These are phyloP conservation scores for Maccullochella peelii DNA, from an alignment of 2,113 vertebrate species.

Conservation along the genomic window DNA sequence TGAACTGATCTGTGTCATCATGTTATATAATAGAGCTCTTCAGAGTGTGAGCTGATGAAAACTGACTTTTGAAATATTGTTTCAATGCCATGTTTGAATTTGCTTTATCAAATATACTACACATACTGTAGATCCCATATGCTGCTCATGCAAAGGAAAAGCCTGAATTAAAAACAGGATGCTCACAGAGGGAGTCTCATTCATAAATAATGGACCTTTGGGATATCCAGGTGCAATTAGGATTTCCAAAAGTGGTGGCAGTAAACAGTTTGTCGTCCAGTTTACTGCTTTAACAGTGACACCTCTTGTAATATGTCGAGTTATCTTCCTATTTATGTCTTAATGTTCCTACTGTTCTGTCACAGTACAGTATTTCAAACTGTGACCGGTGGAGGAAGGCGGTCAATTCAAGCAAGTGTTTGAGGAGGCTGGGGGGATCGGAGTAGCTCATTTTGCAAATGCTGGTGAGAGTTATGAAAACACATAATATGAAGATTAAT, in stretches of 20 bases:
- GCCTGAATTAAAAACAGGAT: slow-evolving; percentile 63
- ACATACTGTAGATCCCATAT: neutral
- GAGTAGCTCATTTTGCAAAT: neutral
- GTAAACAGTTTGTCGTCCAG: slow-evolving; percentile 42
- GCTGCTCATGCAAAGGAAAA: slow-evolving; percentile 11
- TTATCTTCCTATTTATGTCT: slow-evolving; percentile 31
- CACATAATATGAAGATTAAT: neutral
- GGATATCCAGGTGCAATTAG: slow-evolving; percentile 61
- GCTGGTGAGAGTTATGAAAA: neutral
- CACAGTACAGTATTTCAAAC: slow-evolving; percentile 1
- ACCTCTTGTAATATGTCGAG: slow-evolving; percentile 54
- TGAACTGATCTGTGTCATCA: slow-evolving; percentile 49
- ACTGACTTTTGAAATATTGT: slow-evolving; percentile 30
- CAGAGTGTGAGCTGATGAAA: slow-evolving; percentile 38
- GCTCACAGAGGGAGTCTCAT: slow-evolving; percentile 50
- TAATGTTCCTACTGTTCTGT: neutral
- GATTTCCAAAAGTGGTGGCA: slow-evolving; percentile 42
- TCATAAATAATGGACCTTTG: slow-evolving; percentile 69
- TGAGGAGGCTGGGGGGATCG: neutral
- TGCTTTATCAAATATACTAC: neutral
- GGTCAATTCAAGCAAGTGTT: neutral
- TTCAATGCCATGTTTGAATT: slow-evolving; percentile 23
- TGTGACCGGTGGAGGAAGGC: neutral
- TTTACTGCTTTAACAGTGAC: slow-evolving; percentile 33
- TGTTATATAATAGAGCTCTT: slow-evolving; percentile 55